Conservation (phyloP, 2,797 vertebrate species). For the Selene dorsalis region DNA sequence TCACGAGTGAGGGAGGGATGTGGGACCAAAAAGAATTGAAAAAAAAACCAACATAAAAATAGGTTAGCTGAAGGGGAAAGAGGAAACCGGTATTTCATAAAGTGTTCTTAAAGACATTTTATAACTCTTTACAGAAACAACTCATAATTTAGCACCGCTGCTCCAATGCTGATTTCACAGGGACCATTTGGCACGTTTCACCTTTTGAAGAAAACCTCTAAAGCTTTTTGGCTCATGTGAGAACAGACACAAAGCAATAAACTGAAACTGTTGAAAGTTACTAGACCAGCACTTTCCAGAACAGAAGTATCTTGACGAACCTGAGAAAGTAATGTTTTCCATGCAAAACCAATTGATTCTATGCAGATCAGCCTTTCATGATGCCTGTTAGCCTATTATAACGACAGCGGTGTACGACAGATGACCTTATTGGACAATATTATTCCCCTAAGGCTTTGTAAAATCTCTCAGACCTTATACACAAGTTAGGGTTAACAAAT, state of each 20-base stretch:
- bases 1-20: neutral
- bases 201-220: constrained; percentile 27
- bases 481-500: constrained; percentile 53
- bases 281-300: neutral
- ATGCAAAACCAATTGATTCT: constrained; percentile 10
- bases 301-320: neutral
- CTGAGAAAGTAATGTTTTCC: neutral
- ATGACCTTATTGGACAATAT: constrained; percentile 54
- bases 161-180: constrained; percentile 22
- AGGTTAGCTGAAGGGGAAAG: constrained; percentile 6
- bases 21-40: neutral
- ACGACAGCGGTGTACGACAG: constrained; percentile 22
- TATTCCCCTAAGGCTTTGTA: constrained; percentile 39
- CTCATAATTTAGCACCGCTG: constrained; percentile 19
- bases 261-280: neutral
- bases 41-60: constrained; percentile 14
- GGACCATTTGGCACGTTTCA: constrained; percentile 18
- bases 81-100: constrained; percentile 2
- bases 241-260: constrained; percentile 14
- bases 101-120: constrained; percentile 22
- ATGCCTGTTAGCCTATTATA: constrained; percentile 10
- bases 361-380: constrained; percentile 18
- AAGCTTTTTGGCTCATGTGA: constrained; percentile 15
- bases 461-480: constrained; percentile 35
- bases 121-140: constrained; percentile 28